Evolutionary conservation across 1,140 invertebrate species (phyloP).

Genomic region (Cheumatopsyche charites): DNA sequence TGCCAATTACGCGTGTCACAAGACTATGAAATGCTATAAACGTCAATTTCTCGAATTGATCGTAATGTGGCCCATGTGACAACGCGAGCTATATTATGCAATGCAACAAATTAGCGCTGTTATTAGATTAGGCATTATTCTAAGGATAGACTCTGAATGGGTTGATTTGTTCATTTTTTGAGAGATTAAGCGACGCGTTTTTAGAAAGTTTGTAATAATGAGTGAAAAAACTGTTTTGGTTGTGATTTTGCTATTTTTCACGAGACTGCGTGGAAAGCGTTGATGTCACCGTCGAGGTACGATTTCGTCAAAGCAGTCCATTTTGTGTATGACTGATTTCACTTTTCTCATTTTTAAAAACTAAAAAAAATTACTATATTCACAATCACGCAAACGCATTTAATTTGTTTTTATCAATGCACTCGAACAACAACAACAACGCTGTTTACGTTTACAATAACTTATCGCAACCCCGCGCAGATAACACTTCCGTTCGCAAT

Average conservation of each 20-base stretch:
- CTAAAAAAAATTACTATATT: no score
- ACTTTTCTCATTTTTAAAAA: not conserved
- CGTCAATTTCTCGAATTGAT: constrained; percentile 7
- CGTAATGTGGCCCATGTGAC: not conserved
- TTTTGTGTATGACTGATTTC: not conserved
- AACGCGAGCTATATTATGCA: not conserved
- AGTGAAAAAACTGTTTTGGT: not conserved
- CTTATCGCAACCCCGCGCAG: no score
- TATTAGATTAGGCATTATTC: no score
- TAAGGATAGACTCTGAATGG: no score
- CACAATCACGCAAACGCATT: no score
- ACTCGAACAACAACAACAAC: no score
- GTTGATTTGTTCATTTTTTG: no score
- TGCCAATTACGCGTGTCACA: constrained; percentile 11
- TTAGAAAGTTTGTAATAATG: constrained; percentile 12
- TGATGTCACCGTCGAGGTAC: not conserved
- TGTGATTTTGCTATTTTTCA: constrained; percentile 15
- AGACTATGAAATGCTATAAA: not conserved
- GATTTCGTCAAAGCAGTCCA: not conserved
- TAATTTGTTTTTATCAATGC: no score
- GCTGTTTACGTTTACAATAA: no score
- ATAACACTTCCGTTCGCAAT: no score
- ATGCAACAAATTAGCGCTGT: no score
- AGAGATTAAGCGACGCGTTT: no score
- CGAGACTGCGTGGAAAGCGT: not conserved